A percentile compares a stretch with the other conserved stretches of the same genome.
phyloP scores from a whole-genome alignment of 1,140 invertebrate species.

The Sarcophaga peregrina region DNA sequence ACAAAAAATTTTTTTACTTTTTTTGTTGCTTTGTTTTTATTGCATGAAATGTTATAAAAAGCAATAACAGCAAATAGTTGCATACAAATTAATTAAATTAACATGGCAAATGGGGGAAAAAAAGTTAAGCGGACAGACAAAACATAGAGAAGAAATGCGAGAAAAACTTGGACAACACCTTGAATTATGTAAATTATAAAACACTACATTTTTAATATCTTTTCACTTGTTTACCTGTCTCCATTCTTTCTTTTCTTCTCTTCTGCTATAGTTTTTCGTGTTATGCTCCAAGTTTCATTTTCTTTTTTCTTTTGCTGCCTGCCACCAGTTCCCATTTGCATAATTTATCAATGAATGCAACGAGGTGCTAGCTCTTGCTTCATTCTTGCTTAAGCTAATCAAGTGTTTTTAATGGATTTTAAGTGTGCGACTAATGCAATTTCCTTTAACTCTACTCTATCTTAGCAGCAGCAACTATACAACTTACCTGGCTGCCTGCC shows the following conservation, averaged over 20 bases:
- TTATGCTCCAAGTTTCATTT: too few species aligned
- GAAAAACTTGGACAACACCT: neutral
- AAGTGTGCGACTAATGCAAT: slow-evolving; percentile 8
- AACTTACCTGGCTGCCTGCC: too few species aligned
- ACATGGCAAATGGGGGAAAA: neutral
- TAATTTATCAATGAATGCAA: slow-evolving; percentile 36
- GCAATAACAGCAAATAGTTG: neutral
- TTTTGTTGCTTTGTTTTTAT: too few species aligned
- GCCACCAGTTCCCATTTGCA: neutral
- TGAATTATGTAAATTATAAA: slow-evolving; percentile 17
- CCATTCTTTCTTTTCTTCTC: neutral
- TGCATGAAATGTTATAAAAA: neutral
- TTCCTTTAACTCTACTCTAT: neutral
- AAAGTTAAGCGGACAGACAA: too few species aligned
- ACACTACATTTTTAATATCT: slow-evolving; percentile 1
- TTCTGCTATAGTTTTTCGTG: neutral
- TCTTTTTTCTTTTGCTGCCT: too few species aligned
- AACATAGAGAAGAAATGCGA: too few species aligned
- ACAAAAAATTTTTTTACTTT: neutral
- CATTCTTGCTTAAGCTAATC: slow-evolving; percentile 21
- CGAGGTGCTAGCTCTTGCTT: neutral
- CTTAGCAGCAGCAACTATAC: too few species aligned
- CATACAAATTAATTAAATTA: slow-evolving; percentile 20
- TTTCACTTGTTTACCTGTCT: neutral
- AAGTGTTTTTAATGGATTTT: slow-evolving; percentile 39